Conservation (phyloP, 2,888 invertebrate genomes). For the Pristionchus fissidentatus region DNA sequence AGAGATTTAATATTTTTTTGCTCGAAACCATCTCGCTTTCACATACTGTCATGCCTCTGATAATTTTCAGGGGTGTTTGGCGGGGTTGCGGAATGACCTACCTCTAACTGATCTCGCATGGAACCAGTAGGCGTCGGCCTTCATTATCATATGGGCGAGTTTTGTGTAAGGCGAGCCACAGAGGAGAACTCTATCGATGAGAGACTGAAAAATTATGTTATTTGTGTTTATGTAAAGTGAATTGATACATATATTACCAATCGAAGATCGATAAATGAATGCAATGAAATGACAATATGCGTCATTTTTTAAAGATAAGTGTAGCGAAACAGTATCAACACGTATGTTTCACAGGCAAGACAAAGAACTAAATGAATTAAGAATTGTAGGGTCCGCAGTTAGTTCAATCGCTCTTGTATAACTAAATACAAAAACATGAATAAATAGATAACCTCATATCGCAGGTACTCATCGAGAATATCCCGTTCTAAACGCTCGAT, state of each 20-base stretch:
- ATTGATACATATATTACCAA: too few relatives aligned
- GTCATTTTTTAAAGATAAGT: too few relatives aligned
- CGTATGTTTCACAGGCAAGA: too few relatives aligned
- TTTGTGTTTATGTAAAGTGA: background rate
- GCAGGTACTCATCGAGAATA: slow-evolving; percentile 7
- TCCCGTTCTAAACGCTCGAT: background rate
- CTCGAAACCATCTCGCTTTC: too few relatives aligned
- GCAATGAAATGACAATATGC: too few relatives aligned
- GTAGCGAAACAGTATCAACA: too few relatives aligned
- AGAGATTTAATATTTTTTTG: too few relatives aligned
- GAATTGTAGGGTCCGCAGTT: too few relatives aligned
- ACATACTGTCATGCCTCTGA: too few relatives aligned
- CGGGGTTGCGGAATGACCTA: slow-evolving; percentile 43
- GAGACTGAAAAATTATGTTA: background rate
- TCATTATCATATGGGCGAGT: slow-evolving; percentile 57
- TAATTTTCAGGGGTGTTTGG: too few relatives aligned
- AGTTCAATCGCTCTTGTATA: background rate
- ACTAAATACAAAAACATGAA: background rate
- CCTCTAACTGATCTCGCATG: slow-evolving; percentile 55
- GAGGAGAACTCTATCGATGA: slow-evolving; percentile 15
- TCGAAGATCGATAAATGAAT: too few relatives aligned
- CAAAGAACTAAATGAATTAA: too few relatives aligned
- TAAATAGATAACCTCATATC: slow-evolving; percentile 1
- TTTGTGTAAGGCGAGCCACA: slow-evolving; percentile 53
- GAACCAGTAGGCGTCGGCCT: slow-evolving; percentile 60